Conservation (phyloP, 2,797 vertebrate genomes). For the Oryzias dopingdopingensis region DNA sequence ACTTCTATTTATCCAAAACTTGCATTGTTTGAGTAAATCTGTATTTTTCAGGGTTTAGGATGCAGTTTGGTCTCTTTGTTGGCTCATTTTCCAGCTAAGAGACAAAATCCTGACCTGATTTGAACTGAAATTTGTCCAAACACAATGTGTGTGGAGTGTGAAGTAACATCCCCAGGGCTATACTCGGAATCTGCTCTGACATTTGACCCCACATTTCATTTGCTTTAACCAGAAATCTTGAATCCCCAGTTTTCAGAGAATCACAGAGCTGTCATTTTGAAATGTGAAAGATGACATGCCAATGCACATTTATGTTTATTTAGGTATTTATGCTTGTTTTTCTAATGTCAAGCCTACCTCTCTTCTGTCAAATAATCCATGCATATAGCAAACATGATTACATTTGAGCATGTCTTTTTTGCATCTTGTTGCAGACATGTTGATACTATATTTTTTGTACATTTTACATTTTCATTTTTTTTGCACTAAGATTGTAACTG, state of each 20-base stretch:
- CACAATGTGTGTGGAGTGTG: conserved; percentile 41
- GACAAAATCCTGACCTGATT: conserved; percentile 66
- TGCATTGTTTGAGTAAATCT: background rate
- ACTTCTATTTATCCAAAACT: no score
- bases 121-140: conserved; percentile 61
- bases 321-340: no score
- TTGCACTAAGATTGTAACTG: no score
- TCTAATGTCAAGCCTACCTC: no score
- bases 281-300: background rate
- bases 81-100: conserved; percentile 32
- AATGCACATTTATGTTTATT: no score
- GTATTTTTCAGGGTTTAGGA: conserved; percentile 9
- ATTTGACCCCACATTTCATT: conserved; percentile 39
- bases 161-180: conserved; percentile 53
- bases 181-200: conserved; percentile 62
- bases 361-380: no score
- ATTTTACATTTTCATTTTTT: no score
- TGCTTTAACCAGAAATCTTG: conserved; percentile 28
- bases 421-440: no score
- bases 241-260: conserved; percentile 38
- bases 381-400: no score
- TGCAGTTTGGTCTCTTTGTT: conserved; percentile 43
- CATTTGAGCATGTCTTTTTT: no score
- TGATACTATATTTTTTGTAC: no score
- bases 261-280: background rate